Evolutionary conservation across 1,140 invertebrate genomes (phyloP).

Genomic region (Scaptomyza pallida): DNA sequence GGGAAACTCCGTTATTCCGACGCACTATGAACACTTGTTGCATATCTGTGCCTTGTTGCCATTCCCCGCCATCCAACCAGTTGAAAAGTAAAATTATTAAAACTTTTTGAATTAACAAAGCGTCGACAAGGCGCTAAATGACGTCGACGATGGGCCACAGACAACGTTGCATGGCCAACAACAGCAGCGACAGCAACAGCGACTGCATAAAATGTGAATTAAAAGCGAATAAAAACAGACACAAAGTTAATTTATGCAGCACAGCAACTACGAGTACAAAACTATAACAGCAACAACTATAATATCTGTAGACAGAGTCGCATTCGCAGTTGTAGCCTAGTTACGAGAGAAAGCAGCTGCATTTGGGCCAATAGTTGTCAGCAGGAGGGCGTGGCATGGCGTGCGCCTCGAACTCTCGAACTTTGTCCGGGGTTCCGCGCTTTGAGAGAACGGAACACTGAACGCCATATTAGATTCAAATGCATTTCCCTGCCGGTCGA

Average conservation of each 20-base stretch:
- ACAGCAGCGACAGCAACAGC: constrained; percentile 19
- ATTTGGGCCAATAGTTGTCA: constrained; percentile 29
- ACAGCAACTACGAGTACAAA: constrained; percentile 44
- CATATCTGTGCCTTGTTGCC: constrained; percentile 27
- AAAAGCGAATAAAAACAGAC: constrained; percentile 66
- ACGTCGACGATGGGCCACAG: constrained; percentile 42
- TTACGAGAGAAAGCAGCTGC: constrained; percentile 7
- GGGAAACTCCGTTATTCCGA: background rate
- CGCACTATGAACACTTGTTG: constrained; percentile 54
- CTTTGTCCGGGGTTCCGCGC: constrained; percentile 6
- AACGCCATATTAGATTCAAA: constrained; percentile 77
- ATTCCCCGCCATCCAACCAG: constrained; percentile 16
- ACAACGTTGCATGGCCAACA: constrained; percentile 23
- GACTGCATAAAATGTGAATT: constrained; percentile 57
- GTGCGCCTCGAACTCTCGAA: constrained; percentile 40
- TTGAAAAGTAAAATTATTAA: constrained; percentile 75
- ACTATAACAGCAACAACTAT: constrained; percentile 21
- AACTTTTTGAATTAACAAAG: constrained; percentile 72
- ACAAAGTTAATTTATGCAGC: constrained; percentile 70
- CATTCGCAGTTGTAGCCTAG: constrained; percentile 15
- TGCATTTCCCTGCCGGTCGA: constrained; percentile 69
- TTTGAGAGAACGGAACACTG: constrained; percentile 59
- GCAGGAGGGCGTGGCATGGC: constrained; percentile 12
- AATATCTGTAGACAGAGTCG: constrained; percentile 19
- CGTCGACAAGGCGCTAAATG: constrained; percentile 62